Evolutionary conservation across 2,797 vertebrate species (phyloP), one percentile per base, ranked within the genome.

Genomic region (Phylloscopus collybita): DNA sequence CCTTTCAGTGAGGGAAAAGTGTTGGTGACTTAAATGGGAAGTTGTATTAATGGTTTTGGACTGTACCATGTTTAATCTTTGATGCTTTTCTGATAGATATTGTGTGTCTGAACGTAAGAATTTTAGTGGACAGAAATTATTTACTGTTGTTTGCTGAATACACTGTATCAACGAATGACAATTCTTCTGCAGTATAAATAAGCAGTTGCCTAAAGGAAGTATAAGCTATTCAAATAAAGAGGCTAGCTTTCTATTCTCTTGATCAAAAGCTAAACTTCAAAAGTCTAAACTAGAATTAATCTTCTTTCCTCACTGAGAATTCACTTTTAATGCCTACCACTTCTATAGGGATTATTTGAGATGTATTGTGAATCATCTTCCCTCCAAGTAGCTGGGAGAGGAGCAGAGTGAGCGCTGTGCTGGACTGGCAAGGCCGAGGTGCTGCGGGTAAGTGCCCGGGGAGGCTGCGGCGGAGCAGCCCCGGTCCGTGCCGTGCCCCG

Each of bases 301-400:
- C 4, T 5, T 5, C 44, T 74, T 7, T 9, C 2, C 4, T 76
- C 27, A 5, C 2, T 10, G 8, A 34, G 4, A 8, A 11, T 40
- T 62, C 5, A 2, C 2, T 15, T 40, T 5, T 15, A 26, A 10
- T 9, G 8, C 3, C 42, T 23, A 10, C 3, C 2, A 3, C 2
- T 45, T 9, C 6, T 4, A 0, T 4, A 7, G 25, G 0, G 4
- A 2, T 10, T 3, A 6, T 4, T 45, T 34, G 30, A 12, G 5
- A 9, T 0, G 4, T 0, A 0, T 3, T 18, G 18, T 9, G 38
- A 67, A 21, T 22, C 1, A 5, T 1, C 5, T 16, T 21, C 3
- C 3, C 3, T 42, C 11, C 6, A 1, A 11, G 2, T 6, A 19
- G 50, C 15, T 5, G 26, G 13, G 21, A 7, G 5, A 21, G 32